Base-by-base conservation (phyloP, 2,888 invertebrate genomes). In the Myopa testacea region DNA sequence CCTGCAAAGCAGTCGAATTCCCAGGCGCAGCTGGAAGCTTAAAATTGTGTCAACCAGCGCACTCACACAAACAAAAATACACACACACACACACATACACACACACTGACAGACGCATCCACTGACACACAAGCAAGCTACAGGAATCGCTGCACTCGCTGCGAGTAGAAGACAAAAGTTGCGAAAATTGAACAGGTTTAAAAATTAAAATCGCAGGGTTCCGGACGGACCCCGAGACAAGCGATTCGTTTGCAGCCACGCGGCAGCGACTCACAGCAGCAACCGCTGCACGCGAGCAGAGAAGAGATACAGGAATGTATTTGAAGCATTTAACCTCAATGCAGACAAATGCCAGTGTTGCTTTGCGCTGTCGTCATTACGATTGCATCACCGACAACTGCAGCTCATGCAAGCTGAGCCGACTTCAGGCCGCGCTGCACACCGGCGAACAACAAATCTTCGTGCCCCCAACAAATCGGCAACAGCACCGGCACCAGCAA, bases 31-130 rank as follows among this genome's bases (percentile, higher is more conserved):
- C 83, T 87, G 87, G 83, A 86, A 86, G 26, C 2, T 26, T 1
- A 2, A 45, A 87, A 87, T 87, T 87, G 87, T 87, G 87, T 88
- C 87, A 87, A 85, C 84, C 85, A 84, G 84, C 83, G 82, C 83
- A 84, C 85, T 67, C 74, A 68, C 76, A 76, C 38, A 26, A 14
- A n/a, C 26, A 50, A 12, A 65, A 3, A 10, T 37, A 67, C 65
- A 78, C 67, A 55, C 62, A 26, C 55, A 75, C 75, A 65, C 45
- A 69, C 40, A 72, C 19, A 60, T 55, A 71, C 26, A 68, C 45
- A 75, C 34, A 40, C 60, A 69, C 16, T 34, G 37, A 50, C 40
- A 26, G 8, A 69, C n/a, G 38, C 69, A 80, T 38, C 68, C 63
- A 71, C 50, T 68, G 68, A 72, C 62, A 80, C 75, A 68, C 67